Evolutionary conservation across 2,797 vertebrate species (phyloP).

Genomic region (Sylvilagus floridanus): DNA sequence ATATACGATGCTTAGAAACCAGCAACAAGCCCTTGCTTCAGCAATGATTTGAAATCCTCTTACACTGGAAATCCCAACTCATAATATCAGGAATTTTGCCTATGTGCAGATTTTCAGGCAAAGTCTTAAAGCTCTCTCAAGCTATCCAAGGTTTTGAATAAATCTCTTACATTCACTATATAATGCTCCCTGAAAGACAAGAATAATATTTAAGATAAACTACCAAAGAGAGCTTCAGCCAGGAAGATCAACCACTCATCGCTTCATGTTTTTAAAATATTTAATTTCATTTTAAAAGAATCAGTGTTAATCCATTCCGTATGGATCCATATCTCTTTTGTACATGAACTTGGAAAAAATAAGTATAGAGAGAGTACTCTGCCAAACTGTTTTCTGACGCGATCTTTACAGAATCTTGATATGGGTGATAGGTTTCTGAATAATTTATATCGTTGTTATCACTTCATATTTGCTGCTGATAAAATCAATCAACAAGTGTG

Average conservation of each 20-base stretch:
- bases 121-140: slow-evolving; percentile 68
- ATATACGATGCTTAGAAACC: slow-evolving; percentile 1
- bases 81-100: slow-evolving; percentile 74
- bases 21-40: slow-evolving; percentile 39
- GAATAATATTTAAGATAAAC: slow-evolving; percentile 76
- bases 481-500: slow-evolving; percentile 70
- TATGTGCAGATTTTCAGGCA: slow-evolving; percentile 70
- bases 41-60: slow-evolving; percentile 75
- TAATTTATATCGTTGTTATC: slow-evolving; percentile 77
- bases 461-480: slow-evolving; percentile 61
- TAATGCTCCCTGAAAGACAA: slow-evolving; percentile 57
- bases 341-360: slow-evolving; percentile 28
- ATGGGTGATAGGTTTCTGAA: slow-evolving; percentile 52
- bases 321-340: slow-evolving; percentile 65
- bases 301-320: slow-evolving; percentile 68
- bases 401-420: slow-evolving; percentile 22
- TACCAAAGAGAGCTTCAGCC: slow-evolving; percentile 33
- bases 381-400: slow-evolving; percentile 45
- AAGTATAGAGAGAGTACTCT: neutral
- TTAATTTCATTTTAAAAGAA: slow-evolving; percentile 77
- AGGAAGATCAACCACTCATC: slow-evolving; percentile 40
- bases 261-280: slow-evolving; percentile 64
- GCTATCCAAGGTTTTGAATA: slow-evolving; percentile 72
- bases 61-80: slow-evolving; percentile 74
- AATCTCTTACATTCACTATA: slow-evolving; percentile 57